Conservation (phyloP, 92 coral and sea anemone species). For the Galaxea fascicularis region DNA sequence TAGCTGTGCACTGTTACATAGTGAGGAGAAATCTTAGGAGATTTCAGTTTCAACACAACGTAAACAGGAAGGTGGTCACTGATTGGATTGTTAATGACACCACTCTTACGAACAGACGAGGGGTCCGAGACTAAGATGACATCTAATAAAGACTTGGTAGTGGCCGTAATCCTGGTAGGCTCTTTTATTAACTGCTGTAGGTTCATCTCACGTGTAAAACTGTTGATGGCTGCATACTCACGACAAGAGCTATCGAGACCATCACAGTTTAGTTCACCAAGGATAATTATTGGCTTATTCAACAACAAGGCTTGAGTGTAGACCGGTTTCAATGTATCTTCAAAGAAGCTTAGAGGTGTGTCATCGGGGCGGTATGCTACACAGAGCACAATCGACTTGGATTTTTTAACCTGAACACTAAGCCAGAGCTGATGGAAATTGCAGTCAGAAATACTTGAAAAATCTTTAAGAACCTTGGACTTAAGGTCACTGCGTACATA, state of each 20-base stretch:
- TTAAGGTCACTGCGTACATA: conserved; percentile 33
- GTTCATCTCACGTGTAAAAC: background rate
- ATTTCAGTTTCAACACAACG: conserved; percentile 52
- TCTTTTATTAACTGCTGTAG: conserved; percentile 25
- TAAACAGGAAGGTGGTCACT: conserved; percentile 69
- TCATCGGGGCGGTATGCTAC: conserved; percentile 7
- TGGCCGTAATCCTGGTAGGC: conserved; percentile 54
- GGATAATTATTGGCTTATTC: conserved; percentile 64
- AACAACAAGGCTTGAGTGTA: conserved; percentile 55
- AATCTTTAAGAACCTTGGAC: conserved; percentile 33
- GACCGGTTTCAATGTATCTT: conserved; percentile 57
- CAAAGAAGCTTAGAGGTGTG: conserved; percentile 21
- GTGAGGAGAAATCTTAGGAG: conserved; percentile 41
- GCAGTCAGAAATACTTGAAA: conserved; percentile 35
- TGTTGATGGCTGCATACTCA: background rate
- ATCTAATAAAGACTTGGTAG: conserved; percentile 48
- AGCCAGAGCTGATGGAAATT: conserved; percentile 54
- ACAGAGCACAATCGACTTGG: conserved; percentile 28
- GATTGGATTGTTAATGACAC: conserved; percentile 48
- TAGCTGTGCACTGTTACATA: conserved; percentile 52
- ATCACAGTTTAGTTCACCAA: conserved; percentile 54
- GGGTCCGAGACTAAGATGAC: conserved; percentile 47
- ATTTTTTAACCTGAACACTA: conserved; percentile 11
- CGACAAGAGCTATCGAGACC: background rate
- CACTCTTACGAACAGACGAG: conserved; percentile 45